Percentiles rank a stretch among this genome's conserved stretches.
phyloP scores from a whole-genome alignment of 2,888 invertebrate genomes.

The Tribolium freemani region DNA sequence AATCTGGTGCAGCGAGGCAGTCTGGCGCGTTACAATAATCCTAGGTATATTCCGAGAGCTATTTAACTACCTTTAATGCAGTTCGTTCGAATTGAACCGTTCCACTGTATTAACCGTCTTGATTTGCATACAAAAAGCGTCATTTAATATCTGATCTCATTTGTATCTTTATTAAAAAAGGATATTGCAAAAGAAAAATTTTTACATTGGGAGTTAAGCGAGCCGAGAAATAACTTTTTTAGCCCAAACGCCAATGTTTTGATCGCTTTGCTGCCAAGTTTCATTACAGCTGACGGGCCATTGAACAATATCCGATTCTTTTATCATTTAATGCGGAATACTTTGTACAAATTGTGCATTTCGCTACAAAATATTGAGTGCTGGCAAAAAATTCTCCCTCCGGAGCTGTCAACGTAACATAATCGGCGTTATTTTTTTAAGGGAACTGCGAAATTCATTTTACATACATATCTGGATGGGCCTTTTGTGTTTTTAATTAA shows the following conservation, averaged over 20 bases:
- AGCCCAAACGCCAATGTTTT: slow-evolving; percentile 23
- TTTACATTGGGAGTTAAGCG: slow-evolving; percentile 17
- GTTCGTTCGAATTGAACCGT: slow-evolving; percentile 46
- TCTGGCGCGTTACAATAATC: slow-evolving; percentile 28
- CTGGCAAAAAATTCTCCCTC: slow-evolving; percentile 1
- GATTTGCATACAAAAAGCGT: slow-evolving; percentile 53
- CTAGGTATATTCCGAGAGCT: slow-evolving; percentile 24
- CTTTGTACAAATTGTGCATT: slow-evolving; percentile 24
- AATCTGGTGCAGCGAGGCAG: slow-evolving; percentile 6
- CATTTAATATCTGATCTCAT: slow-evolving; percentile 46
- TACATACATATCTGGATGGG: slow-evolving; percentile 26
- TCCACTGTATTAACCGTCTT: slow-evolving; percentile 47
- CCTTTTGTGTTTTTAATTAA: slow-evolving; percentile 40
- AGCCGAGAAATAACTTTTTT: slow-evolving; percentile 40
- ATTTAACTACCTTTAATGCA: slow-evolving; percentile 38
- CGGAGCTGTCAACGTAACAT: slow-evolving; percentile 1
- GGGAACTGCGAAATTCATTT: slow-evolving; percentile 14
- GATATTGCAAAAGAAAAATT: slow-evolving; percentile 30
- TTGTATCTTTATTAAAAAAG: slow-evolving; percentile 43
- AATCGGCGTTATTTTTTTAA: slow-evolving; percentile 29
- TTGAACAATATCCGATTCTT: slow-evolving; percentile 30
- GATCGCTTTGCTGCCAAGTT: slow-evolving; percentile 29
- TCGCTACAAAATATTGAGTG: slow-evolving; percentile 17
- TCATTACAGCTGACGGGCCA: slow-evolving; percentile 29
- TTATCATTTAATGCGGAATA: slow-evolving; percentile 24